phyloP scores from a whole-genome alignment of 2,113 vertebrate species.

The Corydoras sp. region DNA sequence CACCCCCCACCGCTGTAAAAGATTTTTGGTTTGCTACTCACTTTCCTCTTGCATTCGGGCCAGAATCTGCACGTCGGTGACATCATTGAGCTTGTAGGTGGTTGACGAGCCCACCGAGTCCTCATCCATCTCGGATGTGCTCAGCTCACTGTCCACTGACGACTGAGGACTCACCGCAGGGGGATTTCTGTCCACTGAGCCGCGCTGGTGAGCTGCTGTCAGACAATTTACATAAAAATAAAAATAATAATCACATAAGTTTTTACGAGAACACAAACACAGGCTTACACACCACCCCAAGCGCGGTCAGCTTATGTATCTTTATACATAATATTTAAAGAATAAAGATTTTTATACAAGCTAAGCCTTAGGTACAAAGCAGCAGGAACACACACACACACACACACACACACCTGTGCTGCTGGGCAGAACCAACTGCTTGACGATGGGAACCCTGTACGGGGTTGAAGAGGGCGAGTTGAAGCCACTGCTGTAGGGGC shows the following conservation, averaged over 20 bases:
- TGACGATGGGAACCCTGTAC: slow-evolving; percentile 78
- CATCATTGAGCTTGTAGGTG: slow-evolving; percentile 94
- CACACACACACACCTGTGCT: slow-evolving; percentile 69
- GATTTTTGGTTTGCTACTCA: slow-evolving; percentile 47
- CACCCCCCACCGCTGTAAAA: too few relatives aligned
- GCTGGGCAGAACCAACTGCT: slow-evolving; percentile 84
- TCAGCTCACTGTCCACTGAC: slow-evolving; percentile 95
- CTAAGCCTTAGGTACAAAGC: too few relatives aligned
- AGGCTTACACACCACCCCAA: not conserved
- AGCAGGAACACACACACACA: too few relatives aligned
- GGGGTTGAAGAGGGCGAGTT: slow-evolving; percentile 92
- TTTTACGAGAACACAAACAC: not conserved
- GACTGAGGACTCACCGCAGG: slow-evolving; percentile 88
- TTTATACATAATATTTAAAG: too few relatives aligned
- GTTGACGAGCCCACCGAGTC: slow-evolving; percentile 89
- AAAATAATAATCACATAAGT: slow-evolving; percentile 19
- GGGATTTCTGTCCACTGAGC: slow-evolving; percentile 78
- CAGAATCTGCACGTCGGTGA: slow-evolving; percentile 96
- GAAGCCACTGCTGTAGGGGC: slow-evolving; percentile 91
- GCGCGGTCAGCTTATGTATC: too few relatives aligned
- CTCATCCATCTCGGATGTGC: slow-evolving; percentile 97
- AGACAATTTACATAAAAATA: too few relatives aligned
- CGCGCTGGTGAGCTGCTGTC: slow-evolving; percentile 75
- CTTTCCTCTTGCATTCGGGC: slow-evolving; percentile 99
- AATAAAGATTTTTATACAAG: too few relatives aligned